phyloP scores from a whole-genome alignment of 2,113 vertebrate genomes.

The Sarotherodon lohbergeri region DNA sequence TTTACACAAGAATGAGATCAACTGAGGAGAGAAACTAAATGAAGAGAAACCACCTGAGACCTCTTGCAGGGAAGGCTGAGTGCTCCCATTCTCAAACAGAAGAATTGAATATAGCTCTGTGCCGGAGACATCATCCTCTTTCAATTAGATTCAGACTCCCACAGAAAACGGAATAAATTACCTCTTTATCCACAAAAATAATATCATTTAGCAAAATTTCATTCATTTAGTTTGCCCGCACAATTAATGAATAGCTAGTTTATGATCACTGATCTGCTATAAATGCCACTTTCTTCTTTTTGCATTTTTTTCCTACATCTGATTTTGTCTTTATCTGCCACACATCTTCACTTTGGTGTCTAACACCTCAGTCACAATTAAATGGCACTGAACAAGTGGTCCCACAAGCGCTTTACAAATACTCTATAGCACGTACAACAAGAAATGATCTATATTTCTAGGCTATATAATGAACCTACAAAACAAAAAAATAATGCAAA shows the following conservation, averaged over 20 bases:
- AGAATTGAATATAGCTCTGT: slow-evolving; percentile 46
- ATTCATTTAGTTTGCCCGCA: not conserved
- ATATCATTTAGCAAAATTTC: slow-evolving; percentile 4
- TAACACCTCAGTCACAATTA: not conserved
- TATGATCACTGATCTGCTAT: not conserved
- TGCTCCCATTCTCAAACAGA: slow-evolving; percentile 45
- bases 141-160: slow-evolving; percentile 47
- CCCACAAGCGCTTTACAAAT: not conserved
- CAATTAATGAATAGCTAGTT: slow-evolving; percentile 26
- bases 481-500: not conserved
- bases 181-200: slow-evolving; percentile 34
- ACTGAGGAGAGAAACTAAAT: slow-evolving; percentile 34
- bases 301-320: not conserved
- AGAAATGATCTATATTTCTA: not conserved
- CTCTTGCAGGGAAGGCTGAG: slow-evolving; percentile 41
- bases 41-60: slow-evolving; percentile 57
- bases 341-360: not conserved
- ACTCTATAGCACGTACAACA: not conserved
- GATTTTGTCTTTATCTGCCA: not conserved
- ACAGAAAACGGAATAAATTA: slow-evolving; percentile 43
- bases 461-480: not conserved
- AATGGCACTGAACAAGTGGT: not conserved
- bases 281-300: not conserved
- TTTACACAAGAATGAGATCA: slow-evolving; percentile 40
- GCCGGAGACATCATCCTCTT: slow-evolving; percentile 18